Conservation (phyloP, 2,797 vertebrate species). For the Sciurus vulgaris region DNA sequence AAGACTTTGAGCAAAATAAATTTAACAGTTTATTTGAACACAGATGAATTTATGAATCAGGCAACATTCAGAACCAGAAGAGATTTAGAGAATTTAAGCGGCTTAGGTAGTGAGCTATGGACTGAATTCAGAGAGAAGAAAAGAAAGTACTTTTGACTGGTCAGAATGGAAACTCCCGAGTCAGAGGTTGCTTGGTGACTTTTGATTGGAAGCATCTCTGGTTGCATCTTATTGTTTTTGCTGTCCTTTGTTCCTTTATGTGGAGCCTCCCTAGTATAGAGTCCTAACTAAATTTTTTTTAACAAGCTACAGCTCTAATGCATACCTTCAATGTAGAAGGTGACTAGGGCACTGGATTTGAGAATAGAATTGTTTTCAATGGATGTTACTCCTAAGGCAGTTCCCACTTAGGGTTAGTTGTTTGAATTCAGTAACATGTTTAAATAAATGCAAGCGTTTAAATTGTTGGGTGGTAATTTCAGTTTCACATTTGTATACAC, state of each 20-base stretch:
- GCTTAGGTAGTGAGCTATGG: not conserved
- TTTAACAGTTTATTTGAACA: not conserved
- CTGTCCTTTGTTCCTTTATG: not conserved
- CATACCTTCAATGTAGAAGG: not conserved
- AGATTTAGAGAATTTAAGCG: not conserved
- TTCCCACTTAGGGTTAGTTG: not conserved
- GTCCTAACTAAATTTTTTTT: not conserved
- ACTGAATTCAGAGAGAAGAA: no score
- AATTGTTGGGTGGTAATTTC: conserved; percentile 44
- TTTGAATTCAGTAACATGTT: conserved; percentile 50
- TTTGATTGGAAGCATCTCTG: not conserved
- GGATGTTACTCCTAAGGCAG: not conserved
- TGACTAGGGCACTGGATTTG: not conserved
- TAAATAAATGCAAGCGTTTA: conserved; percentile 47
- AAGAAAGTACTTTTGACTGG: not conserved
- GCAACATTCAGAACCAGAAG: not conserved
- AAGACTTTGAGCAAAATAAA: conserved; percentile 24
- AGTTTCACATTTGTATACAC: not conserved
- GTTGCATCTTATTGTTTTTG: not conserved
- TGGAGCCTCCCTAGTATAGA: not conserved
- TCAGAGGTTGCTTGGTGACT: not conserved
- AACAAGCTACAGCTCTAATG: not conserved
- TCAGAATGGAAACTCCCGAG: not conserved
- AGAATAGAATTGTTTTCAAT: conserved; percentile 36
- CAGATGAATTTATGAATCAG: not conserved